These are phyloP conservation scores for Antechinus stuartii DNA, from an alignment of 2,113 vertebrate genomes.

Conservation along the genomic window DNA sequence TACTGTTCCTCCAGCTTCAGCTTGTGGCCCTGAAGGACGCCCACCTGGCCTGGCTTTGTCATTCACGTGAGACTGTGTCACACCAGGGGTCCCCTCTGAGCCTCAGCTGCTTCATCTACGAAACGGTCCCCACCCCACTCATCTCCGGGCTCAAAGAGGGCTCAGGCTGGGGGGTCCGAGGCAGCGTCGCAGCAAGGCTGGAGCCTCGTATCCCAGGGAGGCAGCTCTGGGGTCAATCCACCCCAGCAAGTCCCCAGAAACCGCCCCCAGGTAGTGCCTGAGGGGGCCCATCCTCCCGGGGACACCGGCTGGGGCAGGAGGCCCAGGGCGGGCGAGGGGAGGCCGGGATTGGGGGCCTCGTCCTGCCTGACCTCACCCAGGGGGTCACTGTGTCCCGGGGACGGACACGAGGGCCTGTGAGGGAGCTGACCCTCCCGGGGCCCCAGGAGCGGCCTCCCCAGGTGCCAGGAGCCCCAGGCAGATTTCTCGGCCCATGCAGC, in stretches of 20 bases:
- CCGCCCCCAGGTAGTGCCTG: too few relatives aligned
- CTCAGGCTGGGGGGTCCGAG: not conserved
- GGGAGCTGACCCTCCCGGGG: not conserved
- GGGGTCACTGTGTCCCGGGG: too few relatives aligned
- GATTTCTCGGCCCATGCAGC: not conserved
- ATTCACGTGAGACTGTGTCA: not conserved
- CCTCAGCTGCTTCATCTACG: not conserved
- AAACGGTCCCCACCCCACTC: not conserved
- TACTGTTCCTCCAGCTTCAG: too few relatives aligned
- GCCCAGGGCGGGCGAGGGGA: not conserved
- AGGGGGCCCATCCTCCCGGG: not conserved
- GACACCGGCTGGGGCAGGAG: not conserved
- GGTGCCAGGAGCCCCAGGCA: too few relatives aligned
- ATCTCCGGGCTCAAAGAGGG: not conserved
- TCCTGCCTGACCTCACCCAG: not conserved
- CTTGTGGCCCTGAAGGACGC: not conserved
- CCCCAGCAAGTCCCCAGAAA: too few relatives aligned
- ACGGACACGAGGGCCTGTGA: not conserved
- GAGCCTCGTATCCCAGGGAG: not conserved
- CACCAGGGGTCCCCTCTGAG: not conserved
- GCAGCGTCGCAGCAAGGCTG: not conserved
- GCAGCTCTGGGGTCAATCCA: not conserved
- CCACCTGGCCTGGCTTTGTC: not conserved
- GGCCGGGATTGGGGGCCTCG: too few relatives aligned
- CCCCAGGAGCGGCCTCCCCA: too few relatives aligned